These are phyloP conservation scores for Callopanchax toddi DNA, from an alignment of 2,113 vertebrate species.

Conservation along the genomic window DNA sequence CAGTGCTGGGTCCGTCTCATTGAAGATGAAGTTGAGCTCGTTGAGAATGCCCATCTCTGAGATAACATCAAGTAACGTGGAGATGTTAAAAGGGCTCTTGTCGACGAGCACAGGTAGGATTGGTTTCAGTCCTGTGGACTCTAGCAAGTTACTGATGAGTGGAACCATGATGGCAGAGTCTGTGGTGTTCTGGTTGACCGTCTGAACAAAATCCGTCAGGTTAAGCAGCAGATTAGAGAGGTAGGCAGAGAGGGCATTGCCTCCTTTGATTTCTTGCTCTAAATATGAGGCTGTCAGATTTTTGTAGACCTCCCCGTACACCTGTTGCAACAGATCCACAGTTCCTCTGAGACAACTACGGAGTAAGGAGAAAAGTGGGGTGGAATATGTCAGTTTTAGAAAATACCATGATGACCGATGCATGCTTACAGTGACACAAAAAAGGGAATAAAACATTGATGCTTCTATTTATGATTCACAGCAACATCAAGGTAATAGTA, in stretches of 20 bases:
- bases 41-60: slow-evolving; percentile 51
- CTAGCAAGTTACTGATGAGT: slow-evolving; percentile 51
- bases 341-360: slow-evolving; percentile 69
- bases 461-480: too few relatives aligned
- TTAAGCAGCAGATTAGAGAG: slow-evolving; percentile 50
- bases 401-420: neutral
- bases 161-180: slow-evolving; percentile 38
- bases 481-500: too few relatives aligned
- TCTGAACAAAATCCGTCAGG: slow-evolving; percentile 42
- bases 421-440: neutral
- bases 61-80: slow-evolving; percentile 45
- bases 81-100: slow-evolving; percentile 32
- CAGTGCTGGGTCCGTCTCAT: slow-evolving; percentile 56
- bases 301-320: slow-evolving; percentile 45
- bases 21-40: slow-evolving; percentile 63
- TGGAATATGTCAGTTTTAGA: neutral
- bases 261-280: slow-evolving; percentile 34
- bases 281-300: slow-evolving; percentile 28
- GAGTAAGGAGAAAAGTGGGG: slow-evolving; percentile 33
- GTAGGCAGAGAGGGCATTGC: slow-evolving; percentile 45
- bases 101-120: slow-evolving; percentile 56
- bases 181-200: slow-evolving; percentile 39
- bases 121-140: slow-evolving; percentile 60
- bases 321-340: slow-evolving; percentile 61
- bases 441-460: neutral